Percentiles rank a stretch among this genome's conserved stretches.
phyloP scores from a whole-genome alignment of 2,888 invertebrate species.

The Lordiphosa andalusiaca region DNA sequence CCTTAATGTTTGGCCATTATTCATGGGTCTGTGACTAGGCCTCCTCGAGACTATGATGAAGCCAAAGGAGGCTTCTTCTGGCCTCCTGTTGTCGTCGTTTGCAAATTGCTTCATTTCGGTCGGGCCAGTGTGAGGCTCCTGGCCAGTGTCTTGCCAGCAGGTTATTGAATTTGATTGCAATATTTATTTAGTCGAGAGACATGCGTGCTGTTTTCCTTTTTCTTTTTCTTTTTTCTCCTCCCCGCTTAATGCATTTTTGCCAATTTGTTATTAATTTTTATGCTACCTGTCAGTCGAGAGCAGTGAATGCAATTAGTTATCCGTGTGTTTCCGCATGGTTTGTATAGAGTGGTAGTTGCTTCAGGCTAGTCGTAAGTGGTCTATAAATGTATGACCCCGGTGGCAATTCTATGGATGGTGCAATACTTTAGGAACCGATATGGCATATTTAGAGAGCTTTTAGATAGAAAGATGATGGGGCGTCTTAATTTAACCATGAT shows the following conservation, averaged over 20 bases:
- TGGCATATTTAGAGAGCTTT: no score
- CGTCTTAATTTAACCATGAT: no score
- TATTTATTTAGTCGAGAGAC: slow-evolving; percentile 53
- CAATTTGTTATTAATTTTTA: slow-evolving; percentile 55
- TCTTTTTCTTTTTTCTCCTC: background rate
- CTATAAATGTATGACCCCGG: no score
- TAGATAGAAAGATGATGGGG: no score
- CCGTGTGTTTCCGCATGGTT: slow-evolving; percentile 35
- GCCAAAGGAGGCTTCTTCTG: slow-evolving; percentile 7
- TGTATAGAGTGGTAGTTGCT: slow-evolving; percentile 14
- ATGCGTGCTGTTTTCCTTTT: slow-evolving; percentile 45
- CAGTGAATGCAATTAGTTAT: slow-evolving; percentile 42
- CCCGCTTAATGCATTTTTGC: slow-evolving; percentile 27
- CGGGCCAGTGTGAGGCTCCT: slow-evolving; percentile 1
- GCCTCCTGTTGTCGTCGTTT: slow-evolving; percentile 21
- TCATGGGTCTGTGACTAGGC: slow-evolving; percentile 59
- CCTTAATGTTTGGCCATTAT: slow-evolving; percentile 67
- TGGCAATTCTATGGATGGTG: no score
- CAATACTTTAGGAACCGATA: no score
- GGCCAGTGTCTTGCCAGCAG: slow-evolving; percentile 40
- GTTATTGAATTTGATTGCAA: slow-evolving; percentile 69
- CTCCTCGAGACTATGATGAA: slow-evolving; percentile 20
- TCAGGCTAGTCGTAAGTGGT: no score
- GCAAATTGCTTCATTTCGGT: slow-evolving; percentile 65
- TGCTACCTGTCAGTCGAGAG: slow-evolving; percentile 4